Base-by-base conservation (phyloP, 2,113 vertebrate genomes). In the Sylvilagus bachmani region DNA sequence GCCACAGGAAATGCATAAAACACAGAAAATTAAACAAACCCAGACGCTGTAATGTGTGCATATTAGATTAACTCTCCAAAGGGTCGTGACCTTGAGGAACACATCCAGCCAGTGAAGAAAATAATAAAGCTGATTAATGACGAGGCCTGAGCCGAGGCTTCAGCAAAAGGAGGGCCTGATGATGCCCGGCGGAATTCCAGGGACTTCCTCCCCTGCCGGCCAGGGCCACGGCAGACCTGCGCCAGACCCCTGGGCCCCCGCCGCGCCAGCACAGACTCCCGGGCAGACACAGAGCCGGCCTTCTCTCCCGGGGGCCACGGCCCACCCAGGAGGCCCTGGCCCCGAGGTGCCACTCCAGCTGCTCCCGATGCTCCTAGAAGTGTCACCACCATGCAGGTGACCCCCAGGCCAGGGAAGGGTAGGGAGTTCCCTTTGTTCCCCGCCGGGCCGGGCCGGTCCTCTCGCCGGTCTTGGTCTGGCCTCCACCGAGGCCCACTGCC, bases 31-130 rank as follows among this genome's bases (percentile, higher is more conserved):
- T 6, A 29, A 84, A 93, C 38, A 86, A 86, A 66, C 31, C 79
- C 81, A 91, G 79, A 84, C 87, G 38, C 51, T 13, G 87, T 61
- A 58, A 79, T 77, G 53, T 67, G 0, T 1, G 21, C 10, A 36
- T 3, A n/a, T 69, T 19, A 67, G 8, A 12, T 95, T 75, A 95
- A 94, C 92, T 97, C 87, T 95, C 94, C 79, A 22, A 2, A 31
- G 95, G 97, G 96, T 96, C 85, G 0, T 77, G 77, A 2, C 95
- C 96, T 77, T 74, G 93, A 75, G 66, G 58, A 70, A 93, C 73
- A 81, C 0, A 61, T 31, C 31, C 91, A 14, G 0, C 13, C 71
- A 0, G 74, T 10, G 58, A 85, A 3, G 87, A 25, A 69, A 78
- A 97, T 19, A 70, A 86, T 82, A 77, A 24, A 82, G n/a, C 91